Percentiles rank a stretch among this genome's conserved stretches.
These are phyloP conservation scores for Epinephelus lanceolatus DNA, from an alignment of 2,113 vertebrate genomes.

Conservation along the genomic window DNA sequence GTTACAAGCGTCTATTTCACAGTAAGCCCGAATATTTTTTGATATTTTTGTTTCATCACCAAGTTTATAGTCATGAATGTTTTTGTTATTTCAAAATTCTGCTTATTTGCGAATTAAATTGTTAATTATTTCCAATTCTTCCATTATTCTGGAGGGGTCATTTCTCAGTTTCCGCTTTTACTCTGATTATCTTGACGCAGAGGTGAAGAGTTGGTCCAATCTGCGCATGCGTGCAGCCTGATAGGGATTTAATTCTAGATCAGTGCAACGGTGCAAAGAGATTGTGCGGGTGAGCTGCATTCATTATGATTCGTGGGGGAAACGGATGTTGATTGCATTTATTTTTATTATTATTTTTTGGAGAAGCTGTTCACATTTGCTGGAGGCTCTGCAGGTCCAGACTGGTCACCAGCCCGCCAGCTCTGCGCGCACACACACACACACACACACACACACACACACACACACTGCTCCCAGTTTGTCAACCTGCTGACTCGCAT, in stretches of 20 bases:
- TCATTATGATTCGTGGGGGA: constrained; percentile 6
- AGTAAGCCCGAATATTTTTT: background rate
- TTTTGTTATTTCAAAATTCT: background rate
- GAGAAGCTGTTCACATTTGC: background rate
- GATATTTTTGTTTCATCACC: background rate
- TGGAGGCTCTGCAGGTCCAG: constrained; percentile 14
- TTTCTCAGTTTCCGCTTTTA: background rate
- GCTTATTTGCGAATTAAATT: background rate
- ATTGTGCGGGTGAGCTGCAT: constrained; percentile 19
- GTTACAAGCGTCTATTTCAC: background rate
- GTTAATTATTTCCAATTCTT: too few species aligned
- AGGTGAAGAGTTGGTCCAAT: background rate
- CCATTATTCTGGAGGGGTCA: constrained; percentile 36
- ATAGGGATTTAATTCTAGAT: constrained; percentile 50
- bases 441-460: background rate
- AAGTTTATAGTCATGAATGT: background rate
- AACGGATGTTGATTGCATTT: background rate
- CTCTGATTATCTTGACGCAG: background rate
- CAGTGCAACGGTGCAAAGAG: background rate
- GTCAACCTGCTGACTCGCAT: constrained; percentile 25
- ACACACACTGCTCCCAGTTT: constrained; percentile 5
- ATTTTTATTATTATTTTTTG: background rate
- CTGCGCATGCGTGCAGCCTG: constrained; percentile 64
- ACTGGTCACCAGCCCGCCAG: background rate
- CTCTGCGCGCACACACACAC: background rate